These are phyloP conservation scores for Pararge aegeria DNA, from an alignment of 1,140 invertebrate species.

Conservation along the genomic window DNA sequence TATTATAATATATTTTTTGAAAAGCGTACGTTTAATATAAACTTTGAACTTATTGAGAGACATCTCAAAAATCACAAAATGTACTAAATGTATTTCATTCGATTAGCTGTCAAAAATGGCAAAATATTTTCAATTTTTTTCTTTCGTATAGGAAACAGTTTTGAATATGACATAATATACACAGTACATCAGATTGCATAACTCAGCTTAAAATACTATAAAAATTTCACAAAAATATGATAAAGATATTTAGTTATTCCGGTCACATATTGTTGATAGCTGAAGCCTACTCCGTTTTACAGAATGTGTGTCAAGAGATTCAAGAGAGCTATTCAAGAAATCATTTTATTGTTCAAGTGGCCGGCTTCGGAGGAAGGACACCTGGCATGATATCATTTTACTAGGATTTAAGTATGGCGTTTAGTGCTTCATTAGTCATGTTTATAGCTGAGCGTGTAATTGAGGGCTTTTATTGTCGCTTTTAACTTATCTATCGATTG, in stretches of 20 bases:
- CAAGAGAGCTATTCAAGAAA: slow-evolving; percentile 50
- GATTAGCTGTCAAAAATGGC: too few relatives aligned
- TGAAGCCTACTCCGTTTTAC: slow-evolving; percentile 16
- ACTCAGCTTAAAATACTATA: too few relatives aligned
- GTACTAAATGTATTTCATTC: too few relatives aligned
- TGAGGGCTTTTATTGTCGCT: background rate
- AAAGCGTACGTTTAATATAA: too few relatives aligned
- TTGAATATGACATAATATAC: too few relatives aligned
- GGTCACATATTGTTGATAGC: background rate
- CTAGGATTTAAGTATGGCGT: slow-evolving; percentile 25
- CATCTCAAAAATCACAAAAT: too few relatives aligned
- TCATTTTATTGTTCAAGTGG: slow-evolving; percentile 66
- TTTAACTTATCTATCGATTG: background rate
- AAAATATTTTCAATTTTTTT: too few relatives aligned
- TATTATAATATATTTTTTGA: too few relatives aligned
- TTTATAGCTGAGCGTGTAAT: background rate
- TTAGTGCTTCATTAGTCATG: slow-evolving; percentile 24
- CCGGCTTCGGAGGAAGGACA: slow-evolving; percentile 44
- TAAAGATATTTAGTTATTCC: background rate
- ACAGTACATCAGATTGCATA: too few relatives aligned
- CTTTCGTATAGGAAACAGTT: too few relatives aligned
- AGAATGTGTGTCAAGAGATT: slow-evolving; percentile 63
- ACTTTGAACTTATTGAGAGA: too few relatives aligned
- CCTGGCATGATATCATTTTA: slow-evolving; percentile 33
- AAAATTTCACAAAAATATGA: background rate